Conservation (phyloP, 2,888 invertebrate species). For the Chrysina gloriosa region DNA sequence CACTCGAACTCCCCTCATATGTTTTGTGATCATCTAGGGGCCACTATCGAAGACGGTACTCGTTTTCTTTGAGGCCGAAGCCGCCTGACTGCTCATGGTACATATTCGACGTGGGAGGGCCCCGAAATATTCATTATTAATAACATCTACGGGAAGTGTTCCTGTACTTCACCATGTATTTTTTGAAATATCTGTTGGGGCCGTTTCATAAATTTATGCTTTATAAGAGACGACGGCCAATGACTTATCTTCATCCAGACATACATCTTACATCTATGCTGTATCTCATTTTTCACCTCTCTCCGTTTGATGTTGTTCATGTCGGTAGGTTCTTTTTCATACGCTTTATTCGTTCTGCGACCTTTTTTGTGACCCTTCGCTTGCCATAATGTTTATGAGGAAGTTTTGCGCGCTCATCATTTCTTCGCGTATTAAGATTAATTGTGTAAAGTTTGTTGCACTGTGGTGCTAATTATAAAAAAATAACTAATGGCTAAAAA, state of each 20-base stretch:
- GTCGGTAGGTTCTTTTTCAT: conserved; percentile 12
- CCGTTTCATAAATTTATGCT: conserved; percentile 50
- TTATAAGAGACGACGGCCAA: conserved; percentile 41
- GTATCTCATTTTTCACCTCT: conserved; percentile 40
- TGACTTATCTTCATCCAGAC: conserved; percentile 40
- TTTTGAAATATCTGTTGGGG: conserved; percentile 49
- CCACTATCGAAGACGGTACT: conserved; percentile 24
- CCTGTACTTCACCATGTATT: conserved; percentile 49
- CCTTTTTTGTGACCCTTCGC: not conserved
- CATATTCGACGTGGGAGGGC: conserved; percentile 62
- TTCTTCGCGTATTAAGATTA: conserved; percentile 25
- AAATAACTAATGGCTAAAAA: too few relatives aligned
- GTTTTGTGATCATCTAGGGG: conserved; percentile 16
- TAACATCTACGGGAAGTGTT: conserved; percentile 52
- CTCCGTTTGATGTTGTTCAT: conserved; percentile 27
- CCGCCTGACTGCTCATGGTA: conserved; percentile 55
- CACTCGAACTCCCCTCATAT: conserved; percentile 25
- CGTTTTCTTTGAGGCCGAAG: conserved; percentile 52
- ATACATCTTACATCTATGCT: conserved; percentile 36
- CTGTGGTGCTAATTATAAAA: conserved; percentile 4
- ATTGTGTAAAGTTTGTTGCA: not conserved
- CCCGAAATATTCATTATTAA: conserved; percentile 58
- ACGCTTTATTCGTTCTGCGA: not conserved
- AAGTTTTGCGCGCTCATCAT: conserved; percentile 19
- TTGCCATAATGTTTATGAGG: conserved; percentile 19